phyloP scores from a whole-genome alignment of 2,113 vertebrate genomes.

The Paracanthobrama guichenoti region DNA sequence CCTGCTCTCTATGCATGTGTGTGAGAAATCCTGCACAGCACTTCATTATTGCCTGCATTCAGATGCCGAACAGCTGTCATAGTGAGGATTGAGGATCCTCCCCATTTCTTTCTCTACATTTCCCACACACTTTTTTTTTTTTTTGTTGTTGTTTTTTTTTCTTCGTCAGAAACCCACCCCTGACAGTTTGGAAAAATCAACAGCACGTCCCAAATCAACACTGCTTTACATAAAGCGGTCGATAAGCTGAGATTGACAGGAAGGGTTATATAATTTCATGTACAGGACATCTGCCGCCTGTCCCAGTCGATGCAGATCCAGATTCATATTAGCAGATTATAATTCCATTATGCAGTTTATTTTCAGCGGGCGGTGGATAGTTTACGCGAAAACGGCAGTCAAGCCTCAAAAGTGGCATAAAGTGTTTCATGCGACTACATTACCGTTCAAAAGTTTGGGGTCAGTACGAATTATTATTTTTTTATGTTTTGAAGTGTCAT shows the following conservation, averaged over 20 bases:
- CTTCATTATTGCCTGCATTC: conserved; percentile 55
- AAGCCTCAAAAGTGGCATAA: background rate
- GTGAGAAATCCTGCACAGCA: conserved; percentile 2
- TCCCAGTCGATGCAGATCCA: background rate
- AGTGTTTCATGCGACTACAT: background rate
- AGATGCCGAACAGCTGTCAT: conserved; percentile 41
- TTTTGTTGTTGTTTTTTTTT: too few species aligned
- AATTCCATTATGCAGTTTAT: background rate
- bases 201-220: background rate
- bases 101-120: background rate
- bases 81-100: background rate
- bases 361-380: background rate
- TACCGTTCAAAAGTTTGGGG: background rate
- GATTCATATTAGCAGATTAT: conserved; percentile 3
- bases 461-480: background rate
- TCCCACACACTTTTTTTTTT: background rate
- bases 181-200: background rate
- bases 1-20: background rate
- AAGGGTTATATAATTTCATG: conserved; percentile 21
- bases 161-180: background rate
- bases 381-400: background rate
- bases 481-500: background rate
- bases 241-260: conserved; percentile 25
- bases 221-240: background rate
- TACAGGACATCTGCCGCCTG: background rate